Conservation (phyloP, 2,113 vertebrate species). For the Chaetops frenatus region DNA sequence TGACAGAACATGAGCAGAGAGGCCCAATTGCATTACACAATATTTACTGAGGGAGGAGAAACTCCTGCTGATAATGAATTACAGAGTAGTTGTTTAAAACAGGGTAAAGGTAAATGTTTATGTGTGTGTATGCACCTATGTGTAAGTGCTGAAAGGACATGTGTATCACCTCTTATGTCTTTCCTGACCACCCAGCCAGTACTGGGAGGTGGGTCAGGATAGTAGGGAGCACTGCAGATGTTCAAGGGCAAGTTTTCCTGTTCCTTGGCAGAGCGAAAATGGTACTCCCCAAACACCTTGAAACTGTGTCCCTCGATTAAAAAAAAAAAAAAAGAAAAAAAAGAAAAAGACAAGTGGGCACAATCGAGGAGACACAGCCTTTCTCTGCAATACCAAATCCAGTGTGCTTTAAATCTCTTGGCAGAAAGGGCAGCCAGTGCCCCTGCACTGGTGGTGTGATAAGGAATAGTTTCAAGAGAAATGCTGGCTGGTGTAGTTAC, state of each 20-base stretch:
- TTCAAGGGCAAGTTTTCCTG: background rate
- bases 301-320: background rate
- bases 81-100: background rate
- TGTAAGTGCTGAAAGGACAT: background rate
- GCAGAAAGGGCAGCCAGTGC: background rate
- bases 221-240: background rate
- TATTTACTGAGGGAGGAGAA: constrained; percentile 16
- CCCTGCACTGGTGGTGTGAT: background rate
- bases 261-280: background rate
- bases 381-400: background rate
- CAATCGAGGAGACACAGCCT: background rate
- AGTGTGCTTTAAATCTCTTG: background rate
- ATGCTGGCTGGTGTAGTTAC: background rate
- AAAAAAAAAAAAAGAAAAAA: background rate
- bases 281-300: background rate
- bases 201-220: background rate
- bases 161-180: background rate
- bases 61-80: background rate
- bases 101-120: background rate
- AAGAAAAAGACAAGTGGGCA: background rate
- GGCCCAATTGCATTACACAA: background rate
- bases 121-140: background rate
- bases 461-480: background rate
- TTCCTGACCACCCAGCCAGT: background rate
- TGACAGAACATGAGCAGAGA: background rate